These are phyloP conservation scores for Tachuris rubrigastra DNA, from an alignment of 2,113 vertebrate genomes.

Conservation along the genomic window DNA sequence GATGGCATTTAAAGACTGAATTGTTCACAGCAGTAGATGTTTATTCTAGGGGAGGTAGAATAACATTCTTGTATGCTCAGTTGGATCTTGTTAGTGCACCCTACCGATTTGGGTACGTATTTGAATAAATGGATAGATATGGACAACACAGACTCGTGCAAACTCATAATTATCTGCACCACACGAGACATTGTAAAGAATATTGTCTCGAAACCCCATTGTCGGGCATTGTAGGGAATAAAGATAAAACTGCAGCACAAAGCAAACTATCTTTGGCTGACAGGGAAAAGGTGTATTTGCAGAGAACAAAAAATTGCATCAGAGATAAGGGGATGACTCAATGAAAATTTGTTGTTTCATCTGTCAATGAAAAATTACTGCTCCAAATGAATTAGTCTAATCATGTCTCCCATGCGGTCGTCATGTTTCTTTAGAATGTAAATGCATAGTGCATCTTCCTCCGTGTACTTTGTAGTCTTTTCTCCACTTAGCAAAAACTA, in stretches of 20 bases:
- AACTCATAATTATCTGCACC: not conserved
- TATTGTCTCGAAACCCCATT: not conserved
- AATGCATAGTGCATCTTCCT: not conserved
- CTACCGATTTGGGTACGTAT: not conserved
- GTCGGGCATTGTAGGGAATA: not conserved
- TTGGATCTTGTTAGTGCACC: not conserved
- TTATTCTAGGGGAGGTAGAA: not conserved
- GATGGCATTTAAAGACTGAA: constrained; percentile 24
- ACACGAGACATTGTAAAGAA: fast-evolving
- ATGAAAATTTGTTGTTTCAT: not conserved
- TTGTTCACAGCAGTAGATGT: constrained; percentile 31
- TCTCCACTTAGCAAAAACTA: not conserved
- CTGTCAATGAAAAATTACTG: not conserved
- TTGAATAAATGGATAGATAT: not conserved
- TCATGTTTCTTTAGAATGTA: not conserved
- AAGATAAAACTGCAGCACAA: not conserved
- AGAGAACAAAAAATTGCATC: not conserved
- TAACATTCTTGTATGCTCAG: not conserved
- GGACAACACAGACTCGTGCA: not conserved
- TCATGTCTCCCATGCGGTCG: not conserved
- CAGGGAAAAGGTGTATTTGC: not conserved
- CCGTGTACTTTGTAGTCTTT: not conserved
- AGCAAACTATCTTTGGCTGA: not conserved
- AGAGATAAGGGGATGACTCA: not conserved
- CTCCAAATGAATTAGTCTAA: not conserved